Evolutionary conservation across 2,797 vertebrate species (phyloP).

Genomic region (Mormyrus proboscirostris): DNA sequence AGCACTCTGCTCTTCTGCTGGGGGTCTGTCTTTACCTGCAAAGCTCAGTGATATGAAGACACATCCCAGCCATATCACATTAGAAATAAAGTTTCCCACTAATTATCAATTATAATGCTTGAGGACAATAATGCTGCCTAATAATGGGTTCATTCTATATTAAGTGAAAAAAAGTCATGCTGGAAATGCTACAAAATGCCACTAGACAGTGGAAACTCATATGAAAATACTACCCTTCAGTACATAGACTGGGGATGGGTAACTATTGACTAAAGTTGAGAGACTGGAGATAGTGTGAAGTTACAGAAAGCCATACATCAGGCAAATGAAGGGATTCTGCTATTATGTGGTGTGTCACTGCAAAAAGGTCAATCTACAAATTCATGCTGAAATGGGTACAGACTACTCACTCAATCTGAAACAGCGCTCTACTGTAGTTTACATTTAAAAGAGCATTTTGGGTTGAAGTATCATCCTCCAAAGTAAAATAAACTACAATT

Average conservation of each 20-base stretch:
- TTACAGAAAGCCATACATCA: not conserved
- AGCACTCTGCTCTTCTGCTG: slow-evolving; percentile 15
- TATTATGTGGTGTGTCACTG: not conserved
- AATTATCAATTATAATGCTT: slow-evolving; percentile 20
- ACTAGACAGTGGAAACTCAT: not conserved
- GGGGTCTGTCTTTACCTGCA: slow-evolving; percentile 1
- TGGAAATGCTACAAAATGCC: slow-evolving; percentile 3
- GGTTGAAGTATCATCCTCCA: not conserved
- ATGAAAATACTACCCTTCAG: not conserved
- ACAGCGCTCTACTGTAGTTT: not conserved
- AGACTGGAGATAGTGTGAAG: not conserved
- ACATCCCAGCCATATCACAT: not conserved
- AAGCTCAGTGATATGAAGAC: slow-evolving; percentile 23
- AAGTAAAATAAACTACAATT: not conserved
- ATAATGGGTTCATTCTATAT: not conserved
- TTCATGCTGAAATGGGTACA: not conserved
- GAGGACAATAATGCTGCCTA: slow-evolving; percentile 22
- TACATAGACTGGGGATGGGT: not conserved
- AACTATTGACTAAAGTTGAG: not conserved
- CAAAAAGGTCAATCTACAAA: not conserved
- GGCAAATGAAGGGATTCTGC: not conserved
- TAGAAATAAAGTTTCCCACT: slow-evolving; percentile 13
- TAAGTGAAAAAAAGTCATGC: not conserved
- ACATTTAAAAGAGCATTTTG: not conserved
- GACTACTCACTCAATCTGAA: not conserved